These are phyloP conservation scores for Tichodroma muraria DNA, from an alignment of 2,113 vertebrate species.

Conservation along the genomic window DNA sequence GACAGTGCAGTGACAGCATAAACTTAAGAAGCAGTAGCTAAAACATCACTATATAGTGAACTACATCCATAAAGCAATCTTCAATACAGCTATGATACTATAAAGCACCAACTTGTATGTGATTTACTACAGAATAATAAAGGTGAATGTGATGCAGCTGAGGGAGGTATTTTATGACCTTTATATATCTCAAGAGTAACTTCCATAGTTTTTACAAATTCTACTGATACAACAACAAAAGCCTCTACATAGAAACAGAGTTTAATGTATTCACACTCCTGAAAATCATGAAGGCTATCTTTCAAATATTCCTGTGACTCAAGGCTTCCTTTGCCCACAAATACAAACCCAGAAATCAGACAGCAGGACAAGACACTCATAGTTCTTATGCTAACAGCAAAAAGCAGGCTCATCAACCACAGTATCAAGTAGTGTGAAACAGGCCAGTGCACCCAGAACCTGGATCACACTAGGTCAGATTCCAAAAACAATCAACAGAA, in stretches of 20 bases:
- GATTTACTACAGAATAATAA: constrained; percentile 60
- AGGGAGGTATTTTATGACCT: constrained; percentile 61
- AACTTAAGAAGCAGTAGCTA: constrained; percentile 7
- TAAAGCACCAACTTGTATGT: constrained; percentile 62
- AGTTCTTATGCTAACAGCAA: not conserved
- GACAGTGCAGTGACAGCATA: constrained; percentile 30
- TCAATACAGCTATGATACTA: constrained; percentile 61
- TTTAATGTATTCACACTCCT: not conserved
- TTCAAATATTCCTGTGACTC: not conserved
- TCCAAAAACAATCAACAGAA: not conserved
- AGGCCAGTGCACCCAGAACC: not conserved
- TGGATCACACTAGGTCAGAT: not conserved
- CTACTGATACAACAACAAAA: not conserved
- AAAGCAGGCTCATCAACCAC: not conserved
- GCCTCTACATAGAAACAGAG: not conserved
- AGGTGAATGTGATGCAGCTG: constrained; percentile 37
- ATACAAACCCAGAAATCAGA: not conserved
- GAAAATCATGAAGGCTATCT: not conserved
- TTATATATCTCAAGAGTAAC: constrained; percentile 50
- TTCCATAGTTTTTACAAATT: constrained; percentile 46
- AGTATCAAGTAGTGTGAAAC: not conserved
- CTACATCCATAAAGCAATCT: constrained; percentile 69
- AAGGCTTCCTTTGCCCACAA: not conserved
- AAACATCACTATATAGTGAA: constrained; percentile 56
- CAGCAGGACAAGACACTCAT: not conserved